phyloP scores from a whole-genome alignment of 2,888 invertebrate species.

The Catocala nupta region DNA sequence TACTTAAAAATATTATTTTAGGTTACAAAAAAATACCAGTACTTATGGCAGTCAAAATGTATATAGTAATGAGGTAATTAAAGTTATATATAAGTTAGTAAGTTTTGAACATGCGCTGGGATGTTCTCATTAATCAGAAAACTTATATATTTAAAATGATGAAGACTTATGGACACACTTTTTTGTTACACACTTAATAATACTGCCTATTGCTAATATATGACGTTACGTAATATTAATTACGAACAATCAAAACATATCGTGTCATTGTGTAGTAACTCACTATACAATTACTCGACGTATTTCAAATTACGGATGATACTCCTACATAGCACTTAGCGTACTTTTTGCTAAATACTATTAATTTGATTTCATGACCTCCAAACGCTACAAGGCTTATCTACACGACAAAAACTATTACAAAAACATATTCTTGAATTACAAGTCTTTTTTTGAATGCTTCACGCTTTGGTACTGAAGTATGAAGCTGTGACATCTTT shows the following conservation, averaged over 20 bases:
- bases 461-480: slow-evolving; percentile 53
- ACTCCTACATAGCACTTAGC: slow-evolving; percentile 21
- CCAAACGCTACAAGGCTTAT: slow-evolving; percentile 57
- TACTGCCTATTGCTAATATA: too few relatives aligned
- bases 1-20: too few relatives aligned
- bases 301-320: slow-evolving; percentile 30
- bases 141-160: too few relatives aligned
- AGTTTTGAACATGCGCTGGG: too few relatives aligned
- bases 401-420: slow-evolving; percentile 40
- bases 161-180: too few relatives aligned
- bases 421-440: slow-evolving; percentile 42
- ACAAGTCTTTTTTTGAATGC: slow-evolving; percentile 31
- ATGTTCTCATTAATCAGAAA: too few relatives aligned
- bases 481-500: slow-evolving; percentile 53
- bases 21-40: too few relatives aligned
- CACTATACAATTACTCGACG: slow-evolving; percentile 18
- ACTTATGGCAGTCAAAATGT: too few relatives aligned
- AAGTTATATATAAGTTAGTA: too few relatives aligned
- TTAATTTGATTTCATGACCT: slow-evolving; percentile 65
- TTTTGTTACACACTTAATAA: too few relatives aligned
- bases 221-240: slow-evolving; percentile 1
- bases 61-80: too few relatives aligned
- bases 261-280: slow-evolving; percentile 11
- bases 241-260: slow-evolving; percentile 1
- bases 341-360: slow-evolving; percentile 40